phyloP scores from a whole-genome alignment of 2,113 vertebrate genomes.

The Trogon surrucura region DNA sequence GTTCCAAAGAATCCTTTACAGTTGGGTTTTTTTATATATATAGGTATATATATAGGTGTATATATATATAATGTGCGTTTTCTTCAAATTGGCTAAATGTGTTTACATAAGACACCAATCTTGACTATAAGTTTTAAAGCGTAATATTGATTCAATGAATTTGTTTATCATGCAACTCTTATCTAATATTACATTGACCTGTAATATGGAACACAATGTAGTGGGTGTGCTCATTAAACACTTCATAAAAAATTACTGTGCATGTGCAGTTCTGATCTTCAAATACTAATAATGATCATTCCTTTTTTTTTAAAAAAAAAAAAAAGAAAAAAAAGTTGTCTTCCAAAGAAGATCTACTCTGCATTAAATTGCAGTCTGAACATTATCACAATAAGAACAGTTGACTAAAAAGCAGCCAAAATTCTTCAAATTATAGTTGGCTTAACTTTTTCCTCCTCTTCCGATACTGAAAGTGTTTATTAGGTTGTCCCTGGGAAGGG shows the following conservation, averaged over 20 bases:
- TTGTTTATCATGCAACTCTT: constrained; percentile 78
- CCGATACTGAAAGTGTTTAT: constrained; percentile 40
- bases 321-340: neutral
- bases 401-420: constrained; percentile 64
- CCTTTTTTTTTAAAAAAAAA: neutral
- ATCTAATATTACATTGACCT: constrained; percentile 73
- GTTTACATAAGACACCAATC: constrained; percentile 78
- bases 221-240: constrained; percentile 73
- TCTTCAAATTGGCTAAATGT: constrained; percentile 72
- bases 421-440: constrained; percentile 43
- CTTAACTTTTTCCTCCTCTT: constrained; percentile 51
- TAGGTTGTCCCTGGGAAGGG: constrained; percentile 18
- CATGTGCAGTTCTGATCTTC: constrained; percentile 76
- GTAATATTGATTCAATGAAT: constrained; percentile 69
- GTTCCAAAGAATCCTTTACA: constrained; percentile 78
- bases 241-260: constrained; percentile 73
- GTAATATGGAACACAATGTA: constrained; percentile 72
- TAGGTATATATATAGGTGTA: constrained; percentile 55
- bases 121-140: constrained; percentile 75
- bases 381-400: constrained; percentile 65
- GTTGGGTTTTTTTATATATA: constrained; percentile 70
- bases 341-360: constrained; percentile 54
- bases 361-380: constrained; percentile 64
- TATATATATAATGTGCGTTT: constrained; percentile 67
- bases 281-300: constrained; percentile 71